phyloP scores from a whole-genome alignment of 2,888 invertebrate genomes.

The Halocaridina rubra region DNA sequence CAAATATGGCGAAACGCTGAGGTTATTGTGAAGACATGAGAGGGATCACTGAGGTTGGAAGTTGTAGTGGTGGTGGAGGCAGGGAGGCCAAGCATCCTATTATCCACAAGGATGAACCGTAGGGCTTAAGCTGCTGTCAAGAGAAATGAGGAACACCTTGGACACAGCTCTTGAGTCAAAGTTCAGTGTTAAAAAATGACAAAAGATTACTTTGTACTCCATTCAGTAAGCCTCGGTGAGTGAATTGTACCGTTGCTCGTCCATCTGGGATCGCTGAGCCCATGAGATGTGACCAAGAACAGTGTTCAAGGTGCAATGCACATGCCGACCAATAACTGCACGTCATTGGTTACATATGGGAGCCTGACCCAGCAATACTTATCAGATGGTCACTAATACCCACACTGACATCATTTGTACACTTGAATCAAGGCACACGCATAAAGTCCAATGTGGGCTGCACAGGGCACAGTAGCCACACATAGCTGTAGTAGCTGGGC shows the following conservation, averaged over 20 bases:
- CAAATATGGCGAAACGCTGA: constrained; percentile 50
- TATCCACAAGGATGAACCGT: constrained; percentile 50
- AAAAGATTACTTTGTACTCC: constrained; percentile 50
- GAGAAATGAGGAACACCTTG: constrained; percentile 52
- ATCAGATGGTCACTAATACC: constrained; percentile 37
- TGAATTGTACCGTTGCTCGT: constrained; percentile 35
- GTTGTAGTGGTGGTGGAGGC: constrained; percentile 40
- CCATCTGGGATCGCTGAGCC: constrained; percentile 34
- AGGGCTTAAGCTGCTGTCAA: constrained; percentile 39
- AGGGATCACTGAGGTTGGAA: constrained; percentile 42
- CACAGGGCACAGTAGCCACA: constrained; percentile 47
- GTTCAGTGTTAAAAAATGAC: constrained; percentile 31
- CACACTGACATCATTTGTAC: constrained; percentile 59
- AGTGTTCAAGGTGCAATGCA: constrained; percentile 43
- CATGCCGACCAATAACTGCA: constrained; percentile 41
- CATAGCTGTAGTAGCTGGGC: constrained; percentile 43
- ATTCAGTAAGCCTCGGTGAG: constrained; percentile 48
- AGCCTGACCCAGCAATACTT: constrained; percentile 53
- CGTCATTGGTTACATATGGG: constrained; percentile 42
- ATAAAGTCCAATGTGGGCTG: constrained; percentile 45
- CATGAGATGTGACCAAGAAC: constrained; percentile 40
- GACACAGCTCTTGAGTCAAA: constrained; percentile 47
- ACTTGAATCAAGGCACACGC: constrained; percentile 56
- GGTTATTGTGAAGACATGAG: constrained; percentile 49
- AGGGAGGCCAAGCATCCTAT: constrained; percentile 39